Evolutionary conservation across 2,888 invertebrate genomes (phyloP), one percentile per base, ranked within the genome.

Genomic region (Mellilla xanthometata): DNA sequence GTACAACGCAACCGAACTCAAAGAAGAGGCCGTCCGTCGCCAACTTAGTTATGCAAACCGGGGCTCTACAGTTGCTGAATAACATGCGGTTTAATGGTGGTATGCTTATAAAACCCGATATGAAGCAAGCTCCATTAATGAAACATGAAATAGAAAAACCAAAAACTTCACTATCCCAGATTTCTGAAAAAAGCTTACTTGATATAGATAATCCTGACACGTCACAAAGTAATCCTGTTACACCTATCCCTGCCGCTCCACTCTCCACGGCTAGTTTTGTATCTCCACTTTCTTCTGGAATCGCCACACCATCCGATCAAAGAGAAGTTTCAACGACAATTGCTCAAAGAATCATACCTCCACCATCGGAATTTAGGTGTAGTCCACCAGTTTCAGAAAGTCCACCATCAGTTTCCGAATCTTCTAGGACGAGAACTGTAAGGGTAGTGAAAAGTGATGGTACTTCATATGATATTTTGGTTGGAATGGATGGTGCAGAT

Each of bases 401-500:
- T 61, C 92, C 93, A 50, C 86, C 92, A 34, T 92, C 92, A 52
- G 81, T 88, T 55, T 88, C 89, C 24, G 87, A 89, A 61, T 91
- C 90, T 56, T 90, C 88, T 53, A 81, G 91, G 53, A 91, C 92
- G 35, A 85, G 84, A 66, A 91, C 91, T 54, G 81, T 93, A 41
- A 77, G 78, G 56, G 85, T 91, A 31, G 82, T 91, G n/a, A 91
- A 91, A 67, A 90, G 91, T 39, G 86, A 92, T 48, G 91, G 90
- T 41, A 89, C 90, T 35, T 93, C 93, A 24, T 96, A 94, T 66
- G 96, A 96, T 72, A 91, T 95, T 49, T 87, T 97, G 48, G 92
- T 94, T 11, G 94, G 94, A 35, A 90, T 96, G 80, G 96, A 96
- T 71, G 95, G 94, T 49, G 95, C 95, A n/a, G 97, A 97, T 79